A percentile compares a stretch with the other conserved stretches of the same genome.
phyloP scores from a whole-genome alignment of 2,113 vertebrate genomes.

The Dolichallabes microphthalmus region DNA sequence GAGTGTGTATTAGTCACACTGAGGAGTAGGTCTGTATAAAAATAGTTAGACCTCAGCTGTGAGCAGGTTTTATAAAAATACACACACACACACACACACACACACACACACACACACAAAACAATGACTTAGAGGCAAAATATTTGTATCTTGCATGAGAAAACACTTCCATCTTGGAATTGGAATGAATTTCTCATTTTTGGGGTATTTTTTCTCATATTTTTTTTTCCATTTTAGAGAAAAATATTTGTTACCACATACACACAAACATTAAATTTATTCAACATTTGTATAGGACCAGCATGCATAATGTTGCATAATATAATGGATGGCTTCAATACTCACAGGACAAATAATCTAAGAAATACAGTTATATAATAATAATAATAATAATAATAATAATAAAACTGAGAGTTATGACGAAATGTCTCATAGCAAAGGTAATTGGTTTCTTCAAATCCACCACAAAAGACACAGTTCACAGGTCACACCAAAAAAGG shows the following conservation, averaged over 20 bases:
- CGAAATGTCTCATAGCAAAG: neutral
- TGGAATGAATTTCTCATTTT: neutral
- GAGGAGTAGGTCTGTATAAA: neutral
- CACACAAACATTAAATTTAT: neutral
- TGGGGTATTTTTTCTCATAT: too few relatives aligned
- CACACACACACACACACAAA: neutral
- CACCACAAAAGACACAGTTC: neutral
- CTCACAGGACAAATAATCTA: neutral
- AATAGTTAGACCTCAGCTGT: slow-evolving; percentile 12
- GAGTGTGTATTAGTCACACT: slow-evolving; percentile 1
- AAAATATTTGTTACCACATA: neutral
- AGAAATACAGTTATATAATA: neutral
- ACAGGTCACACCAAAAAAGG: neutral
- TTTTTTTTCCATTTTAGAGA: neutral
- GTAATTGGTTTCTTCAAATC: neutral
- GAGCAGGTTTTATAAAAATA: neutral
- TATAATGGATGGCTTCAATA: neutral
- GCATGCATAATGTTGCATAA: neutral
- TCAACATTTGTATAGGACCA: neutral
- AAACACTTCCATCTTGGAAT: too few relatives aligned
- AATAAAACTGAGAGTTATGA: neutral
- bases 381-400: neutral
- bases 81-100: neutral
- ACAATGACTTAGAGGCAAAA: neutral
- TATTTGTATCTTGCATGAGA: neutral